Evolutionary conservation across 2,888 invertebrate species (phyloP).

Genomic region (Drosophila falleni): DNA sequence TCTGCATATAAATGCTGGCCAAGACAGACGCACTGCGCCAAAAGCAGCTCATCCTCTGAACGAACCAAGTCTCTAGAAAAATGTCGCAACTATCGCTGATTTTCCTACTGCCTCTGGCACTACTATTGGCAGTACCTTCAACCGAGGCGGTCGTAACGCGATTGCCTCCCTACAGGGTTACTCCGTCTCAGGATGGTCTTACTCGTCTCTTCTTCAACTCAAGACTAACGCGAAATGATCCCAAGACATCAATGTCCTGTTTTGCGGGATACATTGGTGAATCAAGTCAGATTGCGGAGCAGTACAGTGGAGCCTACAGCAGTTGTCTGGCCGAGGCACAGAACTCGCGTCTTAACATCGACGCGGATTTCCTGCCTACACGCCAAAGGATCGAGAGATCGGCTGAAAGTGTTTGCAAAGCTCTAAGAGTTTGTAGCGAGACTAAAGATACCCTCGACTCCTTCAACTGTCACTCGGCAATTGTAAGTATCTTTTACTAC

Average conservation of each 20-base stretch:
- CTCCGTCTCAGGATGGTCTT: slow-evolving; percentile 70
- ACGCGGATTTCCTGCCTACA: slow-evolving; percentile 59
- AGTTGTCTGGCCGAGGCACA: slow-evolving; percentile 56
- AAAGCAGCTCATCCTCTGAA: slow-evolving; percentile 49
- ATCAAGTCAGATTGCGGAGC: slow-evolving; percentile 68
- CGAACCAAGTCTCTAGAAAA: slow-evolving; percentile 11
- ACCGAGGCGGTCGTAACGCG: slow-evolving; percentile 45
- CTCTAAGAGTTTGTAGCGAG: slow-evolving; percentile 54
- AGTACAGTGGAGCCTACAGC: slow-evolving; percentile 67
- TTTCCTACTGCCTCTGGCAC: slow-evolving; percentile 29
- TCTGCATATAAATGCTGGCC: slow-evolving; percentile 62
- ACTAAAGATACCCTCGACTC: slow-evolving; percentile 67
- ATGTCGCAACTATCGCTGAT: slow-evolving; percentile 29
- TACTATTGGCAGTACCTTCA: slow-evolving; percentile 23
- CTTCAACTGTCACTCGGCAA: slow-evolving; percentile 73
- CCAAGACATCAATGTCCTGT: slow-evolving; percentile 70
- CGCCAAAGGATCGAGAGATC: slow-evolving; percentile 57
- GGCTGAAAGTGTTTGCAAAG: slow-evolving; percentile 60
- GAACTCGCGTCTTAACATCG: slow-evolving; percentile 60
- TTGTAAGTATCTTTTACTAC: slow-evolving; percentile 69
- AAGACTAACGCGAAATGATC: slow-evolving; percentile 67
- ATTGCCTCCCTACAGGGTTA: slow-evolving; percentile 68
- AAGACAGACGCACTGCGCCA: slow-evolving; percentile 68
- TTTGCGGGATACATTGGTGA: slow-evolving; percentile 75
- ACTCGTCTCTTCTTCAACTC: slow-evolving; percentile 73